A percentile compares a stretch with the other conserved stretches of the same genome.
Conservation (phyloP, 2,888 invertebrate genomes). For the Malthinus flaveolus region DNA sequence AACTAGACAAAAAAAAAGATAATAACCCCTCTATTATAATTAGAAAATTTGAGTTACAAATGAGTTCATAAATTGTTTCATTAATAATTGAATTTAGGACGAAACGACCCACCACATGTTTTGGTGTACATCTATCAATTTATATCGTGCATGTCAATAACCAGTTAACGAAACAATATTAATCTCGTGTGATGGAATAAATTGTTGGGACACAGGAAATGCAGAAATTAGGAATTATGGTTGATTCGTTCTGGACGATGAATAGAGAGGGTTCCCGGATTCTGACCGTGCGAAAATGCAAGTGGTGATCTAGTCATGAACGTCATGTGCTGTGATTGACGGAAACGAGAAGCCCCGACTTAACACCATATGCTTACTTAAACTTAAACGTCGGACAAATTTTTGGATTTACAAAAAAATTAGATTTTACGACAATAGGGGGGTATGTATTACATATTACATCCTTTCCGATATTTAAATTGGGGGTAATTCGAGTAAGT, state of each 20-base stretch:
- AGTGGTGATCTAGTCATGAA: slow-evolving; percentile 33
- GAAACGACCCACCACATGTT: neutral
- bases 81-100: neutral
- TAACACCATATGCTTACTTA: slow-evolving; percentile 23
- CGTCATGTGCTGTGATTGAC: slow-evolving; percentile 48
- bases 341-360: slow-evolving; percentile 47
- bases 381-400: neutral
- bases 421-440: neutral
- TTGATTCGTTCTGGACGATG: slow-evolving; percentile 38
- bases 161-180: slow-evolving; percentile 23
- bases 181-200: slow-evolving; percentile 13
- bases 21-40: neutral
- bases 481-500: no score
- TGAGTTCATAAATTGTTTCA: neutral
- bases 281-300: slow-evolving; percentile 38
- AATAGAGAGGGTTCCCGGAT: slow-evolving; percentile 32
- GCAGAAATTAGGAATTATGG: slow-evolving; percentile 40
- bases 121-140: slow-evolving; percentile 9
- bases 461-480: no score
- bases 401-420: neutral
- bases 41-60: neutral
- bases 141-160: slow-evolving; percentile 17
- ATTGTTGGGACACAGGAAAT: slow-evolving; percentile 31
- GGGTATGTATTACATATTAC: neutral
- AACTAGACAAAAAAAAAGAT: slow-evolving; percentile 61